Base-by-base conservation (phyloP, 2,888 invertebrate species). In the Leptodirus hochenwartii region DNA sequence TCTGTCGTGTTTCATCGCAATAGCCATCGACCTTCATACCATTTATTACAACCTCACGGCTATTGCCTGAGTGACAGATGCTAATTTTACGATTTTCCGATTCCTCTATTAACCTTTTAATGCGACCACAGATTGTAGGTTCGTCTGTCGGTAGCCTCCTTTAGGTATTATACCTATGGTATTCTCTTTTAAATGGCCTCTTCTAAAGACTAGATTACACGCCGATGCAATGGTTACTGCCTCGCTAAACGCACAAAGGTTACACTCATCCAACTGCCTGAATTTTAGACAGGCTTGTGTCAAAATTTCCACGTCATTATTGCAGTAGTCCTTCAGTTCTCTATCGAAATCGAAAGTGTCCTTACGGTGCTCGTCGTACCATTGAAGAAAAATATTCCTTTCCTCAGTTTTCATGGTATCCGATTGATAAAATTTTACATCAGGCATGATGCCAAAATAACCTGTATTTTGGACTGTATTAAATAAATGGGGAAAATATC, bases 401-500 rank as follows among this genome's bases (percentile, higher is more conserved):
- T 31, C 35, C 11, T 22, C 27, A 1, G 14, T 9, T 14, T 27
- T 25, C 41, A 44, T 43, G 1, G 29, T 30, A 20, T 42, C 36
- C 2, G 39, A 35, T 4, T 34, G 34, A 31, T 42, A 46, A 29
- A 33, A 42, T 6, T 35, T 27, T 2, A 31, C n/a, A 17, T 28
- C 33, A 2, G 40, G 42, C 5, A 43, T 12, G 4, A 32, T 30
- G 0, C 42, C 45, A 4, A 38, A 28, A 30, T 45, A 45, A 27
- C 37, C 27, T 17, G 27, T 24, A 34, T 45, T 43, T 27, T 34
- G 41, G 4, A 3, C 14, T 2, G 32, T 42, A 24, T 45, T 44
- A 26, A 45, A 44, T 4, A 41, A 25, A 31, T 45, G 41, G 1
- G 43, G 45, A 34, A 45, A 46, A 27, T 39, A 38, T 0, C 42